These are phyloP conservation scores for Hylyphantes graminicola DNA, from an alignment of 1,140 invertebrate genomes.

Conservation along the genomic window DNA sequence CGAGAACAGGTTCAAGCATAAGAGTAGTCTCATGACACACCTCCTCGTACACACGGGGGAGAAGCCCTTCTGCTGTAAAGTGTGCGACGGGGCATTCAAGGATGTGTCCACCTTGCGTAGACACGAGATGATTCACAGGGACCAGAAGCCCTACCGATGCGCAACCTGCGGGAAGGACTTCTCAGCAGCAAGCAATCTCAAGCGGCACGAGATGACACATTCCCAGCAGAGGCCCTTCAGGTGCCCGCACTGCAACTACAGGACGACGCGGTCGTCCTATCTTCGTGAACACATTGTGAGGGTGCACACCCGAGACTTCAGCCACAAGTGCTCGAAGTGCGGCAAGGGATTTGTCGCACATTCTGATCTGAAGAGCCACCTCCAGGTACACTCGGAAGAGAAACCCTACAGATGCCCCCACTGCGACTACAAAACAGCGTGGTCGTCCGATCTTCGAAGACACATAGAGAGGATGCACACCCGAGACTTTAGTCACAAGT, in stretches of 20 bases:
- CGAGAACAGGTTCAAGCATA: slow-evolving; percentile 47
- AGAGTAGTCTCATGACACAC: slow-evolving; percentile 67
- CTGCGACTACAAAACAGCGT: neutral
- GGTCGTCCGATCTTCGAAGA: neutral
- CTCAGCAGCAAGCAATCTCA: slow-evolving; percentile 66
- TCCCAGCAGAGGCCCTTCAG: neutral
- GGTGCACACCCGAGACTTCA: slow-evolving; percentile 68
- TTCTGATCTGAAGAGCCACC: slow-evolving; percentile 67
- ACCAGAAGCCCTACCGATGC: slow-evolving; percentile 65
- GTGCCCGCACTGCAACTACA: neutral
- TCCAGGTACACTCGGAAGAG: neutral
- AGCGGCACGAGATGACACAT: slow-evolving; percentile 63
- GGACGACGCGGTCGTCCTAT: neutral
- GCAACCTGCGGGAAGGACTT: slow-evolving; percentile 66
- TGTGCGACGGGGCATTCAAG: slow-evolving; percentile 64
- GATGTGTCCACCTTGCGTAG: slow-evolving; percentile 68
- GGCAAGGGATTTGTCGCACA: slow-evolving; percentile 66
- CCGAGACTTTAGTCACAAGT: slow-evolving; percentile 68
- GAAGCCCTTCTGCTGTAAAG: slow-evolving; percentile 64
- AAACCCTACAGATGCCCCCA: neutral
- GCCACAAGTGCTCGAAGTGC: slow-evolving; percentile 67
- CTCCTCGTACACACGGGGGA: slow-evolving; percentile 56
- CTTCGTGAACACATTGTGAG: neutral
- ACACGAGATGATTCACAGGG: slow-evolving; percentile 64
- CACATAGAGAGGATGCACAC: slow-evolving; percentile 64